Conservation (phyloP, 2,797 vertebrate species). For the Sylvilagus floridanus region DNA sequence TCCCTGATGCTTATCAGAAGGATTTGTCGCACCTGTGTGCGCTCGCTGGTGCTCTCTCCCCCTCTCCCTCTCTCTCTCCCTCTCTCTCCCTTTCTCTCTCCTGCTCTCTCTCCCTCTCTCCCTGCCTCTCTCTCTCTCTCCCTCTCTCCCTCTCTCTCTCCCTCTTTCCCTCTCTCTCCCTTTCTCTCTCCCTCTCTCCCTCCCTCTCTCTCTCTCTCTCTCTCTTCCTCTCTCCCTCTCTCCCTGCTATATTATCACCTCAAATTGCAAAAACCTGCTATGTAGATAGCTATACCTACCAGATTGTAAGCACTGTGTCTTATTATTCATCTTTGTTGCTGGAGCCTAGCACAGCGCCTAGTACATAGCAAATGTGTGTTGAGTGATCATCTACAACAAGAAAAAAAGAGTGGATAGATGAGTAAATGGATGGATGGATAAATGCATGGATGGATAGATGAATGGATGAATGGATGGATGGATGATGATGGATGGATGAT, state of each 20-base stretch:
- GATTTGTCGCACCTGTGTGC: neutral
- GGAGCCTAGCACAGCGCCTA: neutral
- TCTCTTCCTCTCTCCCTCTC: no score
- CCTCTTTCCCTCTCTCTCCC: neutral
- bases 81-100: no score
- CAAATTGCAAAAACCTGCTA: neutral
- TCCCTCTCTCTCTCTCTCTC: no score
- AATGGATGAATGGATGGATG: no score
- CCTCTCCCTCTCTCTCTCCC: neutral
- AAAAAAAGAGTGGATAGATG: neutral
- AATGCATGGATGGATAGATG: no score
- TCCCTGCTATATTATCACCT: neutral
- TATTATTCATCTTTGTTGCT: neutral
- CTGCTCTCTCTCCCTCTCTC: neutral
- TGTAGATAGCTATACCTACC: neutral
- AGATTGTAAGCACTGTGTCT: neutral
- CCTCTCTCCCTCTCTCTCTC: no score
- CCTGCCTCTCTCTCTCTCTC: no score
- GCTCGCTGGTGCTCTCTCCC: no score
- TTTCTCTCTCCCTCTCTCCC: neutral
- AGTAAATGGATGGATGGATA: neutral
- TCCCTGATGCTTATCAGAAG: neutral
- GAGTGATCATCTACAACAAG: neutral
- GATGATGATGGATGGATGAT: neutral
- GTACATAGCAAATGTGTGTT: neutral